phyloP scores from a whole-genome alignment of 2,113 vertebrate species.

The Pleuronectes platessa region DNA sequence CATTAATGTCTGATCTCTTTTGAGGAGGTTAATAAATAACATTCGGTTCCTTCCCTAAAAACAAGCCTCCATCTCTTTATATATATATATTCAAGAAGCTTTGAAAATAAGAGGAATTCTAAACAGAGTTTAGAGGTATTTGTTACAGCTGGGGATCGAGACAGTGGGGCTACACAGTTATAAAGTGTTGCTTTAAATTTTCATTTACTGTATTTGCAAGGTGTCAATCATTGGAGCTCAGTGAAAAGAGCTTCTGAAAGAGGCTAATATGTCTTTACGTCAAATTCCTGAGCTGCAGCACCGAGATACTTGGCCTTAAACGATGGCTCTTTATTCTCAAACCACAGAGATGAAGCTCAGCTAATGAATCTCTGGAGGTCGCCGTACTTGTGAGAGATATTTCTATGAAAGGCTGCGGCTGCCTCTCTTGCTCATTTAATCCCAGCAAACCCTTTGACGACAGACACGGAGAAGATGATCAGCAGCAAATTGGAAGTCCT shows the following conservation, averaged over 20 bases:
- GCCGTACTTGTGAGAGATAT: neutral
- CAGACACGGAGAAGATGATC: slow-evolving; percentile 18
- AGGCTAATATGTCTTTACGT: neutral
- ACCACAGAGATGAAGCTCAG: neutral
- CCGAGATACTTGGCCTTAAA: neutral
- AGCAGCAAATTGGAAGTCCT: slow-evolving; percentile 29
- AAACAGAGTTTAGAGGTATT: too few species aligned
- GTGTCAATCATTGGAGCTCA: too few species aligned
- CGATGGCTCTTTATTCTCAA: neutral
- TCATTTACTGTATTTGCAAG: too few species aligned
- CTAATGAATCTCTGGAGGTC: neutral
- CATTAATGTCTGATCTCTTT: too few species aligned
- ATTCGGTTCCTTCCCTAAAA: too few species aligned
- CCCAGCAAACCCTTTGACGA: neutral
- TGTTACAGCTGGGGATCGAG: too few species aligned
- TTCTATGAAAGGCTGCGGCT: too few species aligned
- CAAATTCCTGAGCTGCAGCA: neutral
- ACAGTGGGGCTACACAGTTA: neutral
- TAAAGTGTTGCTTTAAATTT: too few species aligned
- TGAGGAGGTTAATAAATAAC: too few species aligned
- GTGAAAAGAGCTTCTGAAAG: neutral
- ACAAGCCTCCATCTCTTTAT: too few species aligned
- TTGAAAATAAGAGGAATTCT: too few species aligned
- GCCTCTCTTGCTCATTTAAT: neutral
- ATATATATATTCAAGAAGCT: too few species aligned